These are phyloP conservation scores for Drosophila nasuta DNA, from an alignment of 1,140 invertebrate genomes.

Conservation along the genomic window DNA sequence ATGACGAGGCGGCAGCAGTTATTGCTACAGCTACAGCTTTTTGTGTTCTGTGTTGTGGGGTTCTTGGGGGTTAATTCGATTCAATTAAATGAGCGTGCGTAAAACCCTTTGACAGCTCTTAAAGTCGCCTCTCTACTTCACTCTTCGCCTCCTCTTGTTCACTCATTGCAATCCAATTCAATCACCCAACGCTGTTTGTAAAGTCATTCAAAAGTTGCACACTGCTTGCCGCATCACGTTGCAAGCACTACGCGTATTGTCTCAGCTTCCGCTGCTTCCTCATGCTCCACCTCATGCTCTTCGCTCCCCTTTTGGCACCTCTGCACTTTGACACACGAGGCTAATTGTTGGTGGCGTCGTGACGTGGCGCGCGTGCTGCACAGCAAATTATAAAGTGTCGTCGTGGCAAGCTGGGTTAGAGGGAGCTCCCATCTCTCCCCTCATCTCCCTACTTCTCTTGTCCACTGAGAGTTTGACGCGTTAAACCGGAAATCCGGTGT, in stretches of 20 bases:
- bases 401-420: constrained; percentile 8
- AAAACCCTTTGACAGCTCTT: constrained; percentile 55
- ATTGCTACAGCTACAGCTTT: not conserved
- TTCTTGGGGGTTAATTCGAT: constrained; percentile 75
- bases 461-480: constrained; percentile 27
- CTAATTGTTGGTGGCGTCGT: constrained; percentile 62
- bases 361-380: constrained; percentile 51
- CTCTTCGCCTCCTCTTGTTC: not conserved
- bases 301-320: constrained; percentile 28
- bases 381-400: constrained; percentile 77
- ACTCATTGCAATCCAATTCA: not conserved
- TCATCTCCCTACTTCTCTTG: not conserved
- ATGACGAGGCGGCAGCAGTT: constrained; percentile 54
- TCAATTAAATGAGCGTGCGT: constrained; percentile 70
- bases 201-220: constrained; percentile 71
- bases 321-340: constrained; percentile 78
- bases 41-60: constrained; percentile 8
- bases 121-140: constrained; percentile 14
- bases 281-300: too few relatives aligned
- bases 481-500: constrained; percentile 78
- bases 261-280: constrained; percentile 62
- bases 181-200: constrained; percentile 38
- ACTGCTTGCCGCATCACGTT: constrained; percentile 77
- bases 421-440: not conserved
- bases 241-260: constrained; percentile 44